Percentiles rank a stretch among this genome's conserved stretches.
phyloP scores from a whole-genome alignment of 2,888 invertebrate species.

The Phlogophora meticulosa region DNA sequence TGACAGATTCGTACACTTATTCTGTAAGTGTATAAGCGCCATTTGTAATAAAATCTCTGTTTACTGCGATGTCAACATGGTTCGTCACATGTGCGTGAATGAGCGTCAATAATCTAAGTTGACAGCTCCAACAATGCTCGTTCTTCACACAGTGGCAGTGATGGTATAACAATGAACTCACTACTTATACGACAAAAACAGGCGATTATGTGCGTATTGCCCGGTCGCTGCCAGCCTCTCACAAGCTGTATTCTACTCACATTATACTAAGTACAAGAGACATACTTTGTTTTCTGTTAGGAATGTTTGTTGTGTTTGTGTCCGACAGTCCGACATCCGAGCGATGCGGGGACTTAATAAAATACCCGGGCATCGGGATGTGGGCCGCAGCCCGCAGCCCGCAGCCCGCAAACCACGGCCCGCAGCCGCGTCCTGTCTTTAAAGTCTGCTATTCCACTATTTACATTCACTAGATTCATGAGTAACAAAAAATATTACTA shows the following conservation, averaged over 20 bases:
- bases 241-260: not conserved
- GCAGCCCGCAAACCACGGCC: not conserved
- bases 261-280: slow-evolving; percentile 5
- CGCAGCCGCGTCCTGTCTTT: not conserved
- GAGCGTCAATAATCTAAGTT: slow-evolving; percentile 18
- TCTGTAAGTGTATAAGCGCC: not conserved
- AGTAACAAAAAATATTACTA: no score
- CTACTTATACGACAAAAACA: slow-evolving; percentile 1
- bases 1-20: slow-evolving; percentile 8
- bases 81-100: slow-evolving; percentile 12
- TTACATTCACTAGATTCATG: not conserved
- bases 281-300: not conserved
- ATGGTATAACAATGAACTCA: slow-evolving; percentile 23
- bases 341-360: not conserved
- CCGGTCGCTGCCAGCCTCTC: not conserved
- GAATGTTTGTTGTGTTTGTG: slow-evolving; percentile 11
- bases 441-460: slow-evolving; percentile 16
- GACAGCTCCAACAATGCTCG: slow-evolving; percentile 32
- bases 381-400: no score
- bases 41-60: slow-evolving; percentile 12
- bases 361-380: not conserved
- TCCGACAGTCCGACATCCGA: not conserved
- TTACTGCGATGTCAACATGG: not conserved
- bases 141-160: slow-evolving; percentile 3
- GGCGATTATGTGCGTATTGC: not conserved